Percentiles rank a stretch among this genome's conserved stretches.
Conservation (phyloP, 2,888 invertebrate species). For the Eremobia ochroleuca region DNA sequence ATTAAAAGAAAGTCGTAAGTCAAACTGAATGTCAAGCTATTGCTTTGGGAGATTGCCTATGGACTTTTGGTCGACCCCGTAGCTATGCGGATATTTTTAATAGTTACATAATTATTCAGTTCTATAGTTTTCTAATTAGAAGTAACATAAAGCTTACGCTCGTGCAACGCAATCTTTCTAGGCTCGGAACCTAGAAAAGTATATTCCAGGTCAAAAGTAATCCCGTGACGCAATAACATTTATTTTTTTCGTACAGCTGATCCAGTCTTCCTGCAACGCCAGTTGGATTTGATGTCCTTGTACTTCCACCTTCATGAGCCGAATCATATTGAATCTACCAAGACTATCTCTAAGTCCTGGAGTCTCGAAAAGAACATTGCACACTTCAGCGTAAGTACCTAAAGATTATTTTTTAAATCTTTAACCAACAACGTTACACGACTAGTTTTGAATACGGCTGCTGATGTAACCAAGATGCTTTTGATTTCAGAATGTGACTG, state of each 20-base stretch:
- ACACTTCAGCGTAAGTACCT: conserved; percentile 83
- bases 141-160: not conserved
- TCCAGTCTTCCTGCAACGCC: conserved; percentile 80
- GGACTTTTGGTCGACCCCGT: too few relatives aligned
- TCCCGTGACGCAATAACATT: not conserved
- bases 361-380: conserved; percentile 88
- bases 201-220: not conserved
- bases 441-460: not conserved
- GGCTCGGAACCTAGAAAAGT: not conserved
- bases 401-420: not conserved
- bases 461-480: not conserved
- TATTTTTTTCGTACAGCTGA: conserved; percentile 84
- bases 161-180: not conserved
- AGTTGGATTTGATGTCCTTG: conserved; percentile 85
- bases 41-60: too few relatives aligned
- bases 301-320: conserved; percentile 91
- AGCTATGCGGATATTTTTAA: not conserved
- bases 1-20: too few relatives aligned
- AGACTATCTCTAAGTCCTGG: conserved; percentile 88
- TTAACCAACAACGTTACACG: not conserved
- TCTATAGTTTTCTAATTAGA: not conserved
- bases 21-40: too few relatives aligned
- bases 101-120: not conserved
- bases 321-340: conserved; percentile 88
- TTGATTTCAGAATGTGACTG: conserved; percentile 87